These are phyloP conservation scores for Drosophila quadrilineata DNA, from an alignment of 1,140 invertebrate genomes.

Conservation along the genomic window DNA sequence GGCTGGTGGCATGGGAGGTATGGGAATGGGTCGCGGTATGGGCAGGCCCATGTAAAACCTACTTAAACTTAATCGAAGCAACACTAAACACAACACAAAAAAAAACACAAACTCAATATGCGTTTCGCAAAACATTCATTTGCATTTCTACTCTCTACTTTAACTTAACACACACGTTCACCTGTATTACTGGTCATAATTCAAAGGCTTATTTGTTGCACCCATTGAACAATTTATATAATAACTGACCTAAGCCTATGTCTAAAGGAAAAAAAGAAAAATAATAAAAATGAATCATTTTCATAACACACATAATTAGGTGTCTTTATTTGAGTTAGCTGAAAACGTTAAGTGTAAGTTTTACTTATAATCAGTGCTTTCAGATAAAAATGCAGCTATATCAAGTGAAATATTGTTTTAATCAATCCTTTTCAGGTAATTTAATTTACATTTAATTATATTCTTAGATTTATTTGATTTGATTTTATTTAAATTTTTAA, in stretches of 20 bases:
- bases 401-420: no score
- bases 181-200: slow-evolving; percentile 66
- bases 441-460: no score
- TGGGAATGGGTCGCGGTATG: slow-evolving; percentile 85
- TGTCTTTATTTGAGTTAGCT: slow-evolving; percentile 12
- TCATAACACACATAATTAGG: slow-evolving; percentile 47
- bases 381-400: no score
- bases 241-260: slow-evolving; percentile 62
- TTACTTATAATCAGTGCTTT: not conserved
- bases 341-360: not conserved
- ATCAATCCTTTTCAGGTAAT: no score
- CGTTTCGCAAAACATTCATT: slow-evolving; percentile 36
- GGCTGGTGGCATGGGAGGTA: slow-evolving; percentile 82
- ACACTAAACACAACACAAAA: slow-evolving; percentile 48
- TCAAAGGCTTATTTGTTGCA: slow-evolving; percentile 31
- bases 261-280: slow-evolving; percentile 56
- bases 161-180: slow-evolving; percentile 56
- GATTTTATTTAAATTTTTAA: not conserved
- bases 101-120: slow-evolving; percentile 24
- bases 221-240: slow-evolving; percentile 39
- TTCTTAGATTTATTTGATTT: no score
- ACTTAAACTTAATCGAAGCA: slow-evolving; percentile 18
- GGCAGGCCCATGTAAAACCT: slow-evolving; percentile 84
- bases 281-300: slow-evolving; percentile 41
- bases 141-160: slow-evolving; percentile 54